phyloP scores from a whole-genome alignment of 2,888 invertebrate species.

The Furcula furcula region DNA sequence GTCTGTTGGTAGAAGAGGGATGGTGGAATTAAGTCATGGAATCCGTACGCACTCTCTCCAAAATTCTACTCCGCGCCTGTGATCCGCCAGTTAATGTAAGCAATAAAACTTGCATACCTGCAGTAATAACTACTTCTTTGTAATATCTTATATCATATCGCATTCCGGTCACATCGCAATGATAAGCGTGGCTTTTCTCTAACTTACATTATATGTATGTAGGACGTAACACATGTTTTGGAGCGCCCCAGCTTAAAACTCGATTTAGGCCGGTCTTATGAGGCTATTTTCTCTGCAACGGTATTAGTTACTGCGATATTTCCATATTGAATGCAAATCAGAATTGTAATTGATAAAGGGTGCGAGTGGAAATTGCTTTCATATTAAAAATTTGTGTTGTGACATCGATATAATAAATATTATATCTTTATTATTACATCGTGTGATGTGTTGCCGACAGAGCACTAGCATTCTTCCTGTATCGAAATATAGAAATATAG shows the following conservation, averaged over 20 bases:
- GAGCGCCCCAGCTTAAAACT: slow-evolving; percentile 8
- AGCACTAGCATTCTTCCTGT: no score
- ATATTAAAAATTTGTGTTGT: no score
- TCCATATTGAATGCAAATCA: slow-evolving; percentile 3
- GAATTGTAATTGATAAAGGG: no score
- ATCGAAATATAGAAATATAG: no score
- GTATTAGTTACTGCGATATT: slow-evolving; percentile 2
- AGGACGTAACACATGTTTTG: slow-evolving; percentile 23
- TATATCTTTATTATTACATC: no score
- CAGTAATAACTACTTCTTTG: background rate
- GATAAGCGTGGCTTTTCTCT: slow-evolving; percentile 38
- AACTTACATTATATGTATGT: slow-evolving; percentile 29
- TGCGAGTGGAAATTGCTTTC: no score
- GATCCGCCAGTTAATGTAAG: background rate
- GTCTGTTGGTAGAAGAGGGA: no score
- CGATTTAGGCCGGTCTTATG: slow-evolving; percentile 7
- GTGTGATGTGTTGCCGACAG: no score
- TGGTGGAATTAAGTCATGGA: no score
- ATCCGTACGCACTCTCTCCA: no score
- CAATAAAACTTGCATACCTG: no score
- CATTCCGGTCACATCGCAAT: slow-evolving; percentile 39
- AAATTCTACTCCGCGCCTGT: no score
- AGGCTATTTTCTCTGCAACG: slow-evolving; percentile 8
- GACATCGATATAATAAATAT: background rate
- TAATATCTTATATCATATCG: slow-evolving; percentile 15